Evolutionary conservation across 2,888 invertebrate genomes (phyloP).

Genomic region (Anoncus sp.): DNA sequence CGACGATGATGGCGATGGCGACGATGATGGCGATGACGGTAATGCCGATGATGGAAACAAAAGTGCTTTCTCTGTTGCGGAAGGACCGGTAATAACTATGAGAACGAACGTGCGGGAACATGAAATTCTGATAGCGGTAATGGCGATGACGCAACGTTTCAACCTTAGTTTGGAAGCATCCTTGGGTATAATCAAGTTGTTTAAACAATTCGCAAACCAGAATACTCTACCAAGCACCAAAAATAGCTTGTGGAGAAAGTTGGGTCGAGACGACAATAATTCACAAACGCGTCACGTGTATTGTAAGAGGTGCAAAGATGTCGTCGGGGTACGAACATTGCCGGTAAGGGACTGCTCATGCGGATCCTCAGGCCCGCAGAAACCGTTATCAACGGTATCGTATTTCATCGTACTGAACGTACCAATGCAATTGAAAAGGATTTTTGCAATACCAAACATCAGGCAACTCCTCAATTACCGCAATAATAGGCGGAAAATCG

Average conservation of each 20-base stretch:
- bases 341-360: slow-evolving; percentile 25
- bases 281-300: slow-evolving; percentile 29
- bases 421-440: slow-evolving; percentile 25
- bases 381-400: no score
- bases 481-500: slow-evolving; percentile 17
- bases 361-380: no score
- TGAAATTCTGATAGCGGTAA: slow-evolving; percentile 11
- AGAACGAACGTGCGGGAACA: slow-evolving; percentile 29
- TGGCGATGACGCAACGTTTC: slow-evolving; percentile 17
- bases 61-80: slow-evolving; percentile 14
- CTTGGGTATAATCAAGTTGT: slow-evolving; percentile 26
- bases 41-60: slow-evolving; percentile 18
- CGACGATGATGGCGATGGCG: background rate
- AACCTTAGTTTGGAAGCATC: slow-evolving; percentile 19
- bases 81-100: slow-evolving; percentile 35
- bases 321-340: slow-evolving; percentile 18
- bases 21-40: background rate
- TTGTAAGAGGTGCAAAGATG: slow-evolving; percentile 27
- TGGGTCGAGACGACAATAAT: slow-evolving; percentile 23
- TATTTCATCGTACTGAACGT: slow-evolving; percentile 33
- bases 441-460: slow-evolving; percentile 33
- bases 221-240: slow-evolving; percentile 37
- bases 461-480: slow-evolving; percentile 41
- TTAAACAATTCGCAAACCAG: slow-evolving; percentile 32
- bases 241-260: slow-evolving; percentile 19